A percentile compares a stretch with the other conserved stretches of the same genome.
Evolutionary conservation across 2,888 invertebrate species (phyloP).

Genomic region (Sphaerophoria taeniata): DNA sequence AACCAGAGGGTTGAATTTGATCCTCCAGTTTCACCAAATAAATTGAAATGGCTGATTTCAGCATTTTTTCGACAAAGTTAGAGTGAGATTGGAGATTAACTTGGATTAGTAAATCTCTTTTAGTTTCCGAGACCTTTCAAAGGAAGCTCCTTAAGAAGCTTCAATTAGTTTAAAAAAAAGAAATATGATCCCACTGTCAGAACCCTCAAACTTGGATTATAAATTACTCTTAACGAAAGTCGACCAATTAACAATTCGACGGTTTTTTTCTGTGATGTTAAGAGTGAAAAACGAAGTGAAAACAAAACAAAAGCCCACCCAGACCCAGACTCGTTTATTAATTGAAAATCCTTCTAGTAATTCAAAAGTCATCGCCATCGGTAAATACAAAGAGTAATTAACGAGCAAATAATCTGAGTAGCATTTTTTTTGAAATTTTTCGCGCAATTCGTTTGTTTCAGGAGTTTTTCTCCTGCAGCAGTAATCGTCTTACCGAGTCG

Average conservation of each 20-base stretch:
- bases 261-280: conserved; percentile 5
- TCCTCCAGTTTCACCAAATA: too few species aligned
- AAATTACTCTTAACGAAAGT: conserved; percentile 14
- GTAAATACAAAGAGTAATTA: conserved; percentile 53
- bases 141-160: too few species aligned
- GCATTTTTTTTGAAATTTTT: conserved; percentile 47
- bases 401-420: conserved; percentile 69
- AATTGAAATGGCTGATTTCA: too few species aligned
- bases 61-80: too few species aligned
- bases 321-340: conserved; percentile 4
- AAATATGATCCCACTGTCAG: too few species aligned
- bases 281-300: neutral
- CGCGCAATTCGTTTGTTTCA: conserved; percentile 9
- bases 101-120: too few species aligned
- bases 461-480: neutral
- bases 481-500: conserved; percentile 3
- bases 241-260: conserved; percentile 53
- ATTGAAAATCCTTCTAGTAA: conserved; percentile 10
- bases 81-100: too few species aligned
- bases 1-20: too few species aligned
- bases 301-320: conserved; percentile 2
- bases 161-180: too few species aligned
- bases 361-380: conserved; percentile 9
- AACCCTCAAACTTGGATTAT: neutral
- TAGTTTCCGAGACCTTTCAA: too few species aligned